A percentile compares a stretch with the other conserved stretches of the same genome.
phyloP scores from a whole-genome alignment of 2,113 vertebrate genomes.

The Platanista minor region DNA sequence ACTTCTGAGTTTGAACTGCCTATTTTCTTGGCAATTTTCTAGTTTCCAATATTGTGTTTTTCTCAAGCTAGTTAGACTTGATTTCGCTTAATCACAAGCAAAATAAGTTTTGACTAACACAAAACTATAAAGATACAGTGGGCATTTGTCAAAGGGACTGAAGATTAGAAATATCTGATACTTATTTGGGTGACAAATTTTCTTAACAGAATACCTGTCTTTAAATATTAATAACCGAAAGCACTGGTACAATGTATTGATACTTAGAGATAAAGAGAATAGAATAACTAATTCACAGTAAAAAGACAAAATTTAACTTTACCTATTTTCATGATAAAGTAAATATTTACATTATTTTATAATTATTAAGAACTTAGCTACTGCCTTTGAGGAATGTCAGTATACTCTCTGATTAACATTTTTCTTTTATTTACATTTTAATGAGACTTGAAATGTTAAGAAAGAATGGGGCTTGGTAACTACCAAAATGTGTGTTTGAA shows the following conservation, averaged over 20 bases:
- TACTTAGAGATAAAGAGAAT: neutral
- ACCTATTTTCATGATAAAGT: neutral
- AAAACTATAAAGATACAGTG: neutral
- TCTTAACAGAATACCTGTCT: neutral
- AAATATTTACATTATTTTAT: slow-evolving; percentile 63
- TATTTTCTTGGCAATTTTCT: neutral
- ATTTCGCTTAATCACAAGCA: too few species aligned
- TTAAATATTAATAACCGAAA: neutral
- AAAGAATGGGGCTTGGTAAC: slow-evolving; percentile 74
- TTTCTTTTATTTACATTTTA: slow-evolving; percentile 75
- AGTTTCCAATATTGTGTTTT: neutral
- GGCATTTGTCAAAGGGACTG: neutral
- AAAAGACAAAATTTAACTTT: neutral
- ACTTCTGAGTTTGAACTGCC: too few species aligned
- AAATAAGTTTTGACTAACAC: too few species aligned
- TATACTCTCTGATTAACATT: slow-evolving; percentile 59
- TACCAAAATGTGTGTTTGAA: slow-evolving; percentile 62
- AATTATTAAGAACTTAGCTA: slow-evolving; percentile 70
- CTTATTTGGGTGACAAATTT: neutral
- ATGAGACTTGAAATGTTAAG: slow-evolving; percentile 80
- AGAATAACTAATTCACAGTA: neutral
- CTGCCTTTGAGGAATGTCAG: slow-evolving; percentile 65
- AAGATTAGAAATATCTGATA: neutral
- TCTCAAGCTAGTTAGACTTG: neutral
- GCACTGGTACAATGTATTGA: neutral